phyloP scores from a whole-genome alignment of 2,113 vertebrate species.

The Castor canadensis region DNA sequence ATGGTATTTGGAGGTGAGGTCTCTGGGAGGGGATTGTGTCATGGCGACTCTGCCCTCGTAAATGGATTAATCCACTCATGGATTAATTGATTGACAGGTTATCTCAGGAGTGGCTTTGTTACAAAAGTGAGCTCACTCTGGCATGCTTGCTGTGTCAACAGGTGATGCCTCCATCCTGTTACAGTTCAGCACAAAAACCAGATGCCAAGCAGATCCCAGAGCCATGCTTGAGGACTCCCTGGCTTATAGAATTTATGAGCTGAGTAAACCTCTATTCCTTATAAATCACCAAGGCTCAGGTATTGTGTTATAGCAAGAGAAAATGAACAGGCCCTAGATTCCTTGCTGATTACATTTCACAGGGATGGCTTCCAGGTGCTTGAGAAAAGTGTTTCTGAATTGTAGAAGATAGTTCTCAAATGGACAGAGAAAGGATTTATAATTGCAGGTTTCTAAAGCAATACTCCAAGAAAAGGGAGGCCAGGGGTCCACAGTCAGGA shows the following conservation, averaged over 20 bases:
- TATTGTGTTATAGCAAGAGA: too few species aligned
- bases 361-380: too few species aligned
- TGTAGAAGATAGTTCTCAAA: neutral
- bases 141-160: too few species aligned
- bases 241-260: neutral
- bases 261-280: neutral
- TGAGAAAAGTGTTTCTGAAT: neutral
- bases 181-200: too few species aligned
- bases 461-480: neutral
- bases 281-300: neutral
- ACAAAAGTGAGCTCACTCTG: neutral
- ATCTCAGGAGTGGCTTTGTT: neutral
- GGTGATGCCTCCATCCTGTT: fast-evolving
- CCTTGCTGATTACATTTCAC: neutral
- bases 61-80: neutral
- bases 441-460: neutral
- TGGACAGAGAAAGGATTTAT: neutral
- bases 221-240: neutral
- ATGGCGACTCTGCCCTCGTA: fast-evolving
- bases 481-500: too few species aligned
- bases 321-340: neutral
- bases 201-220: neutral
- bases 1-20: neutral
- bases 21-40: neutral
- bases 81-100: too few species aligned